Conservation (phyloP, 2,888 invertebrate species). For the Callyntrura guangdongensis region DNA sequence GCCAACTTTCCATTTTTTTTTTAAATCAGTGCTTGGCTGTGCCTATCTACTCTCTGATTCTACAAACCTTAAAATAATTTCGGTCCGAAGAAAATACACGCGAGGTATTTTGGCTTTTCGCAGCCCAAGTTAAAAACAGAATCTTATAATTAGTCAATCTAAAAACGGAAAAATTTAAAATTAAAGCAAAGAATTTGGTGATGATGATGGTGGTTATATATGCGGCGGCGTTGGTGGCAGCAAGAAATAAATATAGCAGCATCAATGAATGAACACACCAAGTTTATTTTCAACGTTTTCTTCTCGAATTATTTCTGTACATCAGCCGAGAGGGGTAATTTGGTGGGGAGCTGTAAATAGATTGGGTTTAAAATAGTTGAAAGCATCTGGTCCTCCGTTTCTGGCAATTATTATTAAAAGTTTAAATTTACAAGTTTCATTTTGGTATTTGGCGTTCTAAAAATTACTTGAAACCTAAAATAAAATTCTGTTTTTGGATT, state of each 20-base stretch:
- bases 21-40: neutral
- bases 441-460: slow-evolving; percentile 73
- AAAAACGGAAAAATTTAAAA: slow-evolving; percentile 61
- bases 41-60: neutral
- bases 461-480: slow-evolving; percentile 76
- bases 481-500: slow-evolving; percentile 76
- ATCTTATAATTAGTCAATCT: slow-evolving; percentile 68
- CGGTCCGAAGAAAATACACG: slow-evolving; percentile 26
- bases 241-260: slow-evolving; percentile 15
- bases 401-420: slow-evolving; percentile 77
- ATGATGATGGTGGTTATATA: neutral
- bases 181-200: slow-evolving; percentile 51
- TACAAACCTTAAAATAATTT: neutral
- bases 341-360: slow-evolving; percentile 57
- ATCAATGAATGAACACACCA: too few relatives aligned
- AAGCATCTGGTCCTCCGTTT: slow-evolving; percentile 56
- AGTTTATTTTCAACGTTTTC: slow-evolving; percentile 28
- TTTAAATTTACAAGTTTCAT: slow-evolving; percentile 77
- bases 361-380: slow-evolving; percentile 59
- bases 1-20: slow-evolving; percentile 17
- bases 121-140: slow-evolving; percentile 56
- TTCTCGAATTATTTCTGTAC: slow-evolving; percentile 46
- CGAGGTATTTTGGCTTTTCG: too few relatives aligned
- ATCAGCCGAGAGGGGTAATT: slow-evolving; percentile 18
- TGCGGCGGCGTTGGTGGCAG: slow-evolving; percentile 45